Evolutionary conservation across 2,888 invertebrate genomes (phyloP).

Genomic region (Axea sp.): DNA sequence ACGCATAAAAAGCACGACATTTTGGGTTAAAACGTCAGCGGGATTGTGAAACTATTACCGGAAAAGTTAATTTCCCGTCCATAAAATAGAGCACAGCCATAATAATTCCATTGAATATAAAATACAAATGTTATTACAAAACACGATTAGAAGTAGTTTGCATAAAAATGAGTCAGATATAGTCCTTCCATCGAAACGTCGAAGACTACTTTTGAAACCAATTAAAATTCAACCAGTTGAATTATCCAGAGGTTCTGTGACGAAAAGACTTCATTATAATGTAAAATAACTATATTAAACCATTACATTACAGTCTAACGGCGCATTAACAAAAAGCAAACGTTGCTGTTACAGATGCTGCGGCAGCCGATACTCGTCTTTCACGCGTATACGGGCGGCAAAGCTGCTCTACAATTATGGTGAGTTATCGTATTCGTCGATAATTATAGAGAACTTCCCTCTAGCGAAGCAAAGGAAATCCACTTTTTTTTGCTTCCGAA

Average conservation of each 20-base stretch:
- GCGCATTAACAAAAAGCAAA: constrained; percentile 61
- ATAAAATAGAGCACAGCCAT: too few relatives aligned
- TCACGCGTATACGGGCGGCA: constrained; percentile 67
- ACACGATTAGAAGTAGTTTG: too few relatives aligned
- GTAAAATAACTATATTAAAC: constrained; percentile 29
- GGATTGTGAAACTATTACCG: too few relatives aligned
- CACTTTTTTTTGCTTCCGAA: constrained; percentile 48
- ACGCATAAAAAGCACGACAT: too few relatives aligned
- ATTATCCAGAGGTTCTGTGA: not conserved
- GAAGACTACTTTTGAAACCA: too few relatives aligned
- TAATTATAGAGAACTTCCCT: constrained; percentile 59
- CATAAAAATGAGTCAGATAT: too few relatives aligned
- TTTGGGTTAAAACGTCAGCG: too few relatives aligned
- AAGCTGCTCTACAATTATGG: constrained; percentile 72
- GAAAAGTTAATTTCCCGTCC: too few relatives aligned
- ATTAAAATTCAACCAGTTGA: not conserved
- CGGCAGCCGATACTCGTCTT: constrained; percentile 63
- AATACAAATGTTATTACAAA: constrained; percentile 1
- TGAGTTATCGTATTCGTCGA: constrained; percentile 67
- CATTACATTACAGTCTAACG: constrained; percentile 10
- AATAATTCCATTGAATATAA: too few relatives aligned
- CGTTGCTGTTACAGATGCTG: constrained; percentile 70
- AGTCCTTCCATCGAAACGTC: too few relatives aligned
- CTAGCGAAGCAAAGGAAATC: constrained; percentile 45
- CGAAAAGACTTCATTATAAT: constrained; percentile 6